These are phyloP conservation scores for Fregata magnificens DNA, from an alignment of 2,113 vertebrate genomes.

Conservation along the genomic window DNA sequence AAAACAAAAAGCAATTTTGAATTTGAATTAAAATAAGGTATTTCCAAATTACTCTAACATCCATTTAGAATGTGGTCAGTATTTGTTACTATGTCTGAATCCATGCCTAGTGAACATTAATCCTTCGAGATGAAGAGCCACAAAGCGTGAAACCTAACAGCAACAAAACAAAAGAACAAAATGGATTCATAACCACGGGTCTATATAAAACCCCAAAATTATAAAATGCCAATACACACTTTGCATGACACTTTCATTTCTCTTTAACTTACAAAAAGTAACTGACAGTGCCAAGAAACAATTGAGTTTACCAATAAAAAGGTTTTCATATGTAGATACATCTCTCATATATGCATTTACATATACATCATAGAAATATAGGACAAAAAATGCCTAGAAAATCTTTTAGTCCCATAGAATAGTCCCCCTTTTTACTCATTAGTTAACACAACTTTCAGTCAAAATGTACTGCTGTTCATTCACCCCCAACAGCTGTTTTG, in stretches of 20 bases:
- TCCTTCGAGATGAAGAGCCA: not conserved
- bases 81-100: not conserved
- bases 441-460: not conserved
- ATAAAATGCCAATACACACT: not conserved
- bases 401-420: not conserved
- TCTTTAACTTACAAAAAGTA: not conserved
- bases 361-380: not conserved
- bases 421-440: not conserved
- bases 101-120: not conserved
- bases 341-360: not conserved
- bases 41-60: not conserved
- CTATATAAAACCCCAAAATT: not conserved
- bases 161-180: not conserved
- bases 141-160: not conserved
- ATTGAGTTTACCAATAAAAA: not conserved
- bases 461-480: not conserved
- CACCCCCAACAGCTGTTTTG: not conserved
- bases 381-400: not conserved
- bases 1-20: slow-evolving; percentile 39
- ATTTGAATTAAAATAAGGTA: not conserved
- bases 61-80: not conserved
- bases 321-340: not conserved
- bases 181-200: not conserved
- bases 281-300: not conserved
- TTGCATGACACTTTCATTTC: not conserved